Evolutionary conservation across 2,797 vertebrate genomes (phyloP).

Genomic region (Pseudochaenichthys georgianus): DNA sequence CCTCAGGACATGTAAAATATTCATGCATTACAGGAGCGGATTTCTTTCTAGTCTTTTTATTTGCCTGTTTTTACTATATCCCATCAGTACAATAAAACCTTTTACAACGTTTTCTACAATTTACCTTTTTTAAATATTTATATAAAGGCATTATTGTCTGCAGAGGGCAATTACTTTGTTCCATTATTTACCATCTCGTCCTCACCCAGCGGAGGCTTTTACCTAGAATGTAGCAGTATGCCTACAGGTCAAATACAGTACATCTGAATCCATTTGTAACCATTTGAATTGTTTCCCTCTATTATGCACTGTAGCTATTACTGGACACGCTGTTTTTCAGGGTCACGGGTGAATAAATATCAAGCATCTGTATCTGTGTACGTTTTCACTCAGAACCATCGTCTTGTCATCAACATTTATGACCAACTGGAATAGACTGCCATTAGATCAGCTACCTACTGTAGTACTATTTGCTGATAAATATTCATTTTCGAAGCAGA

Average conservation of each 20-base stretch:
- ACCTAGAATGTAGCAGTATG: slow-evolving; percentile 62
- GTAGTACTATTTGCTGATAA: too few relatives aligned
- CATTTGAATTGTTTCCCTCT: slow-evolving; percentile 75
- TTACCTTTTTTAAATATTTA: slow-evolving; percentile 87
- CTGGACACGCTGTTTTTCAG: slow-evolving; percentile 48
- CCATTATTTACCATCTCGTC: slow-evolving; percentile 84
- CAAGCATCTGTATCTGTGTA: slow-evolving; percentile 28
- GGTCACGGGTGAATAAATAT: slow-evolving; percentile 63
- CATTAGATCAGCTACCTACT: slow-evolving; percentile 17
- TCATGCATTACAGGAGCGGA: slow-evolving; percentile 72
- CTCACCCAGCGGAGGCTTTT: slow-evolving; percentile 78
- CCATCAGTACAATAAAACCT: slow-evolving; percentile 85
- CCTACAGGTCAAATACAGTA: slow-evolving; percentile 70
- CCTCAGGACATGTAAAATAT: slow-evolving; percentile 84
- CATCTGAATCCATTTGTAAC: slow-evolving; percentile 74
- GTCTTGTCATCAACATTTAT: slow-evolving; percentile 34
- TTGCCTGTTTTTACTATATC: slow-evolving; percentile 76
- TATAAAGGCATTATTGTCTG: slow-evolving; percentile 85
- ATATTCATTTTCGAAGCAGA: slow-evolving; percentile 30
- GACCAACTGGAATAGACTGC: slow-evolving; percentile 17
- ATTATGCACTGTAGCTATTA: slow-evolving; percentile 63
- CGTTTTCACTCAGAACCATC: slow-evolving; percentile 36
- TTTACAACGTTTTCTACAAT: slow-evolving; percentile 80
- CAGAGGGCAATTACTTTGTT: slow-evolving; percentile 84
- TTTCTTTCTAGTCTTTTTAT: slow-evolving; percentile 77